These are phyloP conservation scores for Stramonita haemastoma DNA, from an alignment of 2,888 invertebrate genomes.

Conservation along the genomic window DNA sequence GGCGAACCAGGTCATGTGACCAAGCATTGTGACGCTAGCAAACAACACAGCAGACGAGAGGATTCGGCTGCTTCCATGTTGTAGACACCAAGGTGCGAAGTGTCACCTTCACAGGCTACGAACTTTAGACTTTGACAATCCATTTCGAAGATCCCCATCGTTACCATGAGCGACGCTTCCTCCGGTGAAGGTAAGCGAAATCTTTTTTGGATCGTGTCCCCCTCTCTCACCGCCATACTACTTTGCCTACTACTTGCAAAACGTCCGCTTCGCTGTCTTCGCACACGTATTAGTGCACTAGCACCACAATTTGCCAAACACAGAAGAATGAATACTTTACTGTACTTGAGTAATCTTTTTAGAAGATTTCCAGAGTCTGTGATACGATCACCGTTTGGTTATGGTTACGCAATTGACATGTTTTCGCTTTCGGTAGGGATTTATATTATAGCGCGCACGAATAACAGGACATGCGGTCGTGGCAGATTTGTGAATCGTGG, in stretches of 20 bases:
- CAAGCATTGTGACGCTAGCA: background rate
- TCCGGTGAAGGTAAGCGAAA: background rate
- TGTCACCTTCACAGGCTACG: background rate
- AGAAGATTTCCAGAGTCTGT: too few relatives aligned
- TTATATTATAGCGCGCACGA: too few relatives aligned
- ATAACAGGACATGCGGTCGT: too few relatives aligned
- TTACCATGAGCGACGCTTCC: background rate
- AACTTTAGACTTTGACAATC: background rate
- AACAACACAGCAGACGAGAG: background rate
- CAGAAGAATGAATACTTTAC: too few relatives aligned
- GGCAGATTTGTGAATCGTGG: too few relatives aligned
- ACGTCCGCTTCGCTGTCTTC: background rate
- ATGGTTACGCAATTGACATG: too few relatives aligned
- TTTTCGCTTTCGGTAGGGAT: too few relatives aligned
- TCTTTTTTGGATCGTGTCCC: background rate
- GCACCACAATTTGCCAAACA: background rate
- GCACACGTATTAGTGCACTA: background rate
- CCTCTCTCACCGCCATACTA: background rate
- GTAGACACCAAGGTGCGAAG: background rate
- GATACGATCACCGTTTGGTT: too few relatives aligned
- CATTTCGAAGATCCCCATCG: background rate
- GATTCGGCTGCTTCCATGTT: background rate
- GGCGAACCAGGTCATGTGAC: background rate
- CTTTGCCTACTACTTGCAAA: background rate
- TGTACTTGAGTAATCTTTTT: too few relatives aligned